Percentiles rank a stretch among this genome's conserved stretches.
Conservation (phyloP, 2,797 vertebrate genomes). For the Megaceryle alcyon region DNA sequence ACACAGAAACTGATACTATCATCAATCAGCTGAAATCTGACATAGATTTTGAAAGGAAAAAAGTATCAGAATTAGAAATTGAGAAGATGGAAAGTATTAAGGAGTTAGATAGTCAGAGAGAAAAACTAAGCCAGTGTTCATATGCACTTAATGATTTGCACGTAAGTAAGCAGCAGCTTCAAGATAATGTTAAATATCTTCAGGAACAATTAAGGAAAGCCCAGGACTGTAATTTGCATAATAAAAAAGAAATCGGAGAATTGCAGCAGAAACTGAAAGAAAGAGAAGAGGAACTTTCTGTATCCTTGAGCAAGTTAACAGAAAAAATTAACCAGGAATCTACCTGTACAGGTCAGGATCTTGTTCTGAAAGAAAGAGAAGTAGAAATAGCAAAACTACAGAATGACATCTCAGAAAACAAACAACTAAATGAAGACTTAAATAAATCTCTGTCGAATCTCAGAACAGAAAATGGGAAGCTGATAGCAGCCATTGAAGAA, state of each 20-base stretch:
- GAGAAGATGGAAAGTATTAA: slow-evolving; percentile 79
- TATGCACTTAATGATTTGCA: slow-evolving; percentile 87
- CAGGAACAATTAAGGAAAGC: slow-evolving; percentile 82
- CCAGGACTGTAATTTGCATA: slow-evolving; percentile 76
- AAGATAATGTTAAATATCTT: slow-evolving; percentile 82
- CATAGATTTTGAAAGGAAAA: slow-evolving; percentile 78
- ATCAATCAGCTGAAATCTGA: slow-evolving; percentile 79
- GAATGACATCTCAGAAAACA: slow-evolving; percentile 81
- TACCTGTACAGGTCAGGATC: slow-evolving; percentile 32
- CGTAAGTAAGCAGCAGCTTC: slow-evolving; percentile 85
- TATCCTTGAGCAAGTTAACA: slow-evolving; percentile 70
- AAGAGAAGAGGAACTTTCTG: slow-evolving; percentile 79
- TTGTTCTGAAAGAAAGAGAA: slow-evolving; percentile 77
- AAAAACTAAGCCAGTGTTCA: slow-evolving; percentile 85
- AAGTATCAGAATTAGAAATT: slow-evolving; percentile 62
- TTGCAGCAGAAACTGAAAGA: slow-evolving; percentile 82
- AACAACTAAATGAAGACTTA: slow-evolving; percentile 78
- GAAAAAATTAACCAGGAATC: slow-evolving; percentile 55
- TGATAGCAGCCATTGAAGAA: slow-evolving; percentile 77
- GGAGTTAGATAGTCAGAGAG: slow-evolving; percentile 83
- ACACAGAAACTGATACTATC: slow-evolving; percentile 80
- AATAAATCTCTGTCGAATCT: slow-evolving; percentile 85
- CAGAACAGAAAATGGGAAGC: slow-evolving; percentile 85
- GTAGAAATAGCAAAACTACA: slow-evolving; percentile 81
- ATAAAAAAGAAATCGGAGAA: slow-evolving; percentile 78